These are phyloP conservation scores for Mustela lutreola DNA, from an alignment of 2,113 vertebrate species.

Conservation along the genomic window DNA sequence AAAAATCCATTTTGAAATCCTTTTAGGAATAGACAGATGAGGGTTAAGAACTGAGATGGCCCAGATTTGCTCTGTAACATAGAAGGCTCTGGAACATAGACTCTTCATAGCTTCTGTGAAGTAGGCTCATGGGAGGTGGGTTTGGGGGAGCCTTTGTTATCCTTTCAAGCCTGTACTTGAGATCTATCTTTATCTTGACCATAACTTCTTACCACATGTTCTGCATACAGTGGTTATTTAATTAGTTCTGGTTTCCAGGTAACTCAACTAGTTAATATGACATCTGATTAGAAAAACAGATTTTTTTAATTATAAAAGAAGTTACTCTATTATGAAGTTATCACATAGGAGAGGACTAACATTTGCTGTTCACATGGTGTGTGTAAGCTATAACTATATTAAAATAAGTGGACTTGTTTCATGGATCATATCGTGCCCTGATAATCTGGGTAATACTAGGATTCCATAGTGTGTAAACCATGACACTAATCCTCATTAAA, in stretches of 20 bases:
- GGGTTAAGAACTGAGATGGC: not conserved
- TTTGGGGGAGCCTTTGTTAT: not conserved
- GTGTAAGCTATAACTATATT: not conserved
- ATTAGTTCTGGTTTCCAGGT: not conserved
- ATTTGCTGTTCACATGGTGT: not conserved
- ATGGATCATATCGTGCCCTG: not conserved
- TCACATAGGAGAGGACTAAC: not conserved
- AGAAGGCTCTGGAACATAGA: not conserved
- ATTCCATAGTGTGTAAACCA: not conserved
- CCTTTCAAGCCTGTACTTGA: not conserved
- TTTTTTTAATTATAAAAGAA: not conserved
- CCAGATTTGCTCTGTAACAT: not conserved
- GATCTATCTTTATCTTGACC: not conserved
- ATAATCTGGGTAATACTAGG: not conserved
- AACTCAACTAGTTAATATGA: slow-evolving; percentile 15
- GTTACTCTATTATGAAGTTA: not conserved
- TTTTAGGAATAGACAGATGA: not conserved
- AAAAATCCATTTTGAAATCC: not conserved
- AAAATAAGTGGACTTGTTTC: not conserved
- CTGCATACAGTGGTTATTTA: not conserved
- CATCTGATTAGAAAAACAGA: not conserved
- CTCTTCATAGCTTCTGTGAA: not conserved
- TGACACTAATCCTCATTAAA: not conserved
- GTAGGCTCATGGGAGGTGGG: not conserved
- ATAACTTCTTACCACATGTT: not conserved